Evolutionary conservation across 2,888 invertebrate genomes (phyloP), one percentile per base, ranked within the genome.

Genomic region (Nomada hirtipes): DNA sequence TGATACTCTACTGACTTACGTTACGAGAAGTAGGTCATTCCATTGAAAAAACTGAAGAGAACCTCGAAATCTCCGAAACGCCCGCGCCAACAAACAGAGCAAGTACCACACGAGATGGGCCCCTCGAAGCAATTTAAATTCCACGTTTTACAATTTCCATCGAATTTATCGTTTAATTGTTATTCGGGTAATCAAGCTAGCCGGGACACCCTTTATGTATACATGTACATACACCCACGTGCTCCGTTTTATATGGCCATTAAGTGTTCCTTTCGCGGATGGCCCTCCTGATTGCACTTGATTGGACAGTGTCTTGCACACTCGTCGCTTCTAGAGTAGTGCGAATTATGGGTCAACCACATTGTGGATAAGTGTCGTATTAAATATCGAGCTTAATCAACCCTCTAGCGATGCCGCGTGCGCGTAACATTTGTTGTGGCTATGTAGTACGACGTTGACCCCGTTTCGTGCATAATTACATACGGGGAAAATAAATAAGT

Each of bases 211-310:
- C 36, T 36, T 36, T 36, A 36, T 36, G 36, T 53, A 20, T 53
- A n/a, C 53, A 20, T n/a, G n/a, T 26, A 52, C 73, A 55, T 71
- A 86, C 89, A 80, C 90, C 89, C 88, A 90, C 90, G 87, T 85
- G 85, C 80, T 82, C 86, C 81, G 68, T 86, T 89, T 89, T 86
- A 71, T 84, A 78, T 78, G 83, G 69, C 86, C 85, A 85, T 91
- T 89, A 87, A 88, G 82, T 65, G 69, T 79, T 84, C 79, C 85
- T 89, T 89, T 82, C 82, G 86, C 79, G 87, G 86, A 88, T 84
- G 88, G 72, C 61, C 85, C 89, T 83, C 68, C 83, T 88, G 85
- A 89, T 90, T 88, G 72, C 55, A 67, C 75, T 86, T 82, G 89
- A 90, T 89, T 88, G 84, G 81, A 76, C 81, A 78, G 83, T 85